Base-by-base conservation (phyloP, 2,888 invertebrate genomes). In the Amiota mariae region DNA sequence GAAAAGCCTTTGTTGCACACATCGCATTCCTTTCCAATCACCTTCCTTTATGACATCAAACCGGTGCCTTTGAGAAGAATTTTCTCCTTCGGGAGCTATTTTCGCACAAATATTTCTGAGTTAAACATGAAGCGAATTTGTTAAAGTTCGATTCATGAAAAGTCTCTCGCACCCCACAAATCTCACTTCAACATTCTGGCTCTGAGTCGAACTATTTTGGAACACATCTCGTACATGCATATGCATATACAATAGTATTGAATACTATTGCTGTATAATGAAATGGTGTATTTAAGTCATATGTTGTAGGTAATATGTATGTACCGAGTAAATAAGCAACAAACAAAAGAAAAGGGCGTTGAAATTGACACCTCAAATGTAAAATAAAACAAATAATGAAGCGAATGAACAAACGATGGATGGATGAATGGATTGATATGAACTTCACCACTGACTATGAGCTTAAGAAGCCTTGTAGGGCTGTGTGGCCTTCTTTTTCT, bases 281-380 rank as follows among this genome's bases (percentile, higher is more conserved):
- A n/a, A n/a, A 57, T 57, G 1, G 2, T 51, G 20, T 59, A 48
- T 66, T 48, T 46, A 48, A 18, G 48, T 48, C n/a, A 12, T 47
- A 51, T 68, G 12, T 36, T 24, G 12, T 36, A 36, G 46, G n/a
- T 47, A 12, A 3, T 51, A 51, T n/a, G 64, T 63, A 48, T 56
- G 56, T n/a, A 57, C 75, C 36, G 6, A 6, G 8, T 24, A 24
- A 2, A 24, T 24, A 24, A 24, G 36, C 2, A 36, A 36, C 73
- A 78, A 80, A 86, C 82, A 82, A 85, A 83, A 80, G 82, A 82
- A 36, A 36, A 83, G 86, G 88, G 88, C 88, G 87, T 88, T 88
- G 87, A 88, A 88, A 88, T 88, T 88, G 87, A 88, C 87, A 88
- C 87, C 87, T 88, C 82, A 80, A 84, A 81, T 85, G 84, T 82